Evolutionary conservation across 2,888 invertebrate genomes (phyloP).

Genomic region (Hanleya hanleyi): DNA sequence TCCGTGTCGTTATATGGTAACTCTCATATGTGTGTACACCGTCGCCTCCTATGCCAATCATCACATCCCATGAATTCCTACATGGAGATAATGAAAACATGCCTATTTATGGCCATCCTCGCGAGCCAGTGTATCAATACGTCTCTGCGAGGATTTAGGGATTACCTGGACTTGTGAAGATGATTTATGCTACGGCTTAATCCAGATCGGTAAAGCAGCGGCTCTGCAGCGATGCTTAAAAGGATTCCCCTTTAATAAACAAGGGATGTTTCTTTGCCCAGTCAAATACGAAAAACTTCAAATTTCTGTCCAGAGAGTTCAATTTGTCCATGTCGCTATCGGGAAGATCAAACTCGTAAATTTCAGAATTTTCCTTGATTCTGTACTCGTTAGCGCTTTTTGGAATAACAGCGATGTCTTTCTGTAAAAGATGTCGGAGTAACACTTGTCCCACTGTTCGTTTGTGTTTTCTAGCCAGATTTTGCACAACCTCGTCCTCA

Average conservation of each 20-base stretch:
- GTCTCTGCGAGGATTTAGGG: too few relatives aligned
- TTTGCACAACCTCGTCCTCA: slow-evolving; percentile 37
- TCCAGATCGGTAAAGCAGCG: too few relatives aligned
- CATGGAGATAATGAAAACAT: too few relatives aligned
- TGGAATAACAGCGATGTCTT: slow-evolving; percentile 52
- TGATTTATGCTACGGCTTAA: too few relatives aligned
- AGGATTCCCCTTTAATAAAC: slow-evolving; percentile 42
- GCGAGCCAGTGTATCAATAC: too few relatives aligned
- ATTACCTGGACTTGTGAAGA: too few relatives aligned
- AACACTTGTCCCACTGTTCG: slow-evolving; percentile 57
- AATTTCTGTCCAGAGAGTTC: slow-evolving; percentile 37
- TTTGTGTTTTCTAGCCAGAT: slow-evolving; percentile 44
- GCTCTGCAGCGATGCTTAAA: too few relatives aligned
- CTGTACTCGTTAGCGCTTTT: slow-evolving; percentile 46
- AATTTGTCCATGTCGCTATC: slow-evolving; percentile 42
- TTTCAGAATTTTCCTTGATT: slow-evolving; percentile 52
- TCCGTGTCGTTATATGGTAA: too few relatives aligned
- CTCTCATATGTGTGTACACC: too few relatives aligned
- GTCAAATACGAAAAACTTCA: slow-evolving; percentile 48
- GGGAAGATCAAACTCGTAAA: slow-evolving; percentile 48
- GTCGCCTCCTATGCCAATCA: too few relatives aligned
- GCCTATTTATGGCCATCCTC: too few relatives aligned
- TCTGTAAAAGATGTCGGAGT: slow-evolving; percentile 50
- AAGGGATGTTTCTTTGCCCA: slow-evolving; percentile 50
- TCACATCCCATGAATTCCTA: too few relatives aligned